phyloP scores from a whole-genome alignment of 1,140 invertebrate genomes.

The Chironomus tepperi region DNA sequence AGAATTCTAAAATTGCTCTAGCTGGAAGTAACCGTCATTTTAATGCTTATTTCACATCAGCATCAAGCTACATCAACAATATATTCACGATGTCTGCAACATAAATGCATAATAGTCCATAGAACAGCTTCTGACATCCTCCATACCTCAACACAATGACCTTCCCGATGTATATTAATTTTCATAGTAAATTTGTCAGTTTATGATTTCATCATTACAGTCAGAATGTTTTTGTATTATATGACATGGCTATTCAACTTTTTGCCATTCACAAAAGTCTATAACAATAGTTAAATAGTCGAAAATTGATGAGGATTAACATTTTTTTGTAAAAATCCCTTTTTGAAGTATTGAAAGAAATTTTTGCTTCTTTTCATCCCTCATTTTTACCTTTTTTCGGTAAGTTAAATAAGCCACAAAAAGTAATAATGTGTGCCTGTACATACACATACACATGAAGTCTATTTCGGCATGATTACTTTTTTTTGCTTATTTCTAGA shows the following conservation, averaged over 20 bases:
- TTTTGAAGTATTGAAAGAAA: background rate
- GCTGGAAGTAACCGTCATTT: too few relatives aligned
- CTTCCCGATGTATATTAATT: too few relatives aligned
- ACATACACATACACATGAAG: background rate
- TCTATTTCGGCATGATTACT: background rate
- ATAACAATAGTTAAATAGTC: background rate
- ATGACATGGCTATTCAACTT: conserved; percentile 10
- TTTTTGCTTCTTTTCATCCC: background rate
- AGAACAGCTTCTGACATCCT: too few relatives aligned
- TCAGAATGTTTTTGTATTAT: background rate
- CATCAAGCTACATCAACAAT: too few relatives aligned
- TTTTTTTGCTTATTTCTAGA: background rate
- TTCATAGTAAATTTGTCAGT: conserved; percentile 5
- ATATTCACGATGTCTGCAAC: too few relatives aligned
- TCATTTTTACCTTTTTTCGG: too few relatives aligned
- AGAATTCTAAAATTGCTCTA: too few relatives aligned
- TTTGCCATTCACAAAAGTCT: conserved; percentile 7
- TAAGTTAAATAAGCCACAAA: too few relatives aligned
- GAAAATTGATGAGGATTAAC: conserved; percentile 18
- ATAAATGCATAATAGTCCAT: too few relatives aligned
- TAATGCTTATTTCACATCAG: too few relatives aligned
- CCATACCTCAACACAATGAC: too few relatives aligned
- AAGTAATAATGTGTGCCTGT: too few relatives aligned
- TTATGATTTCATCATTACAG: background rate
- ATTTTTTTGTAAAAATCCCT: background rate